phyloP scores from a whole-genome alignment of 1,140 invertebrate genomes.

The Pygmarrhopalites habei region DNA sequence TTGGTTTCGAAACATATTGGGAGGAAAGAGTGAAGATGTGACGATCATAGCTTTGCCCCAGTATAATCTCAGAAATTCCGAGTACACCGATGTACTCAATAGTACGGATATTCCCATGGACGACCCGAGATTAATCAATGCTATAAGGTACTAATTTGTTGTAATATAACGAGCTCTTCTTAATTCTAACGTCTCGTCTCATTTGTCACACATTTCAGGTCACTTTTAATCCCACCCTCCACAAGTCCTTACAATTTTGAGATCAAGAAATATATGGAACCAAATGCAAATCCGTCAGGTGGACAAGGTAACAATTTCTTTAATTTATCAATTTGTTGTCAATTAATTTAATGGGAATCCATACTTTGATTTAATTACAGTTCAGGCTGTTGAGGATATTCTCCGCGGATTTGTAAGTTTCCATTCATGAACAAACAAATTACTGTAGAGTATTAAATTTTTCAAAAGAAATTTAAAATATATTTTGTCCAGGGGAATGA shows the following conservation, averaged over 20 bases:
- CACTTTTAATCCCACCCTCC: background rate
- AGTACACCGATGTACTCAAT: background rate
- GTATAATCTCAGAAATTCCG: background rate
- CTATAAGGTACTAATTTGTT: background rate
- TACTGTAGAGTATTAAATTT: background rate
- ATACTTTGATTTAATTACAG: no score
- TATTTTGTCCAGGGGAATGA: slow-evolving; percentile 7
- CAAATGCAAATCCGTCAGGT: background rate
- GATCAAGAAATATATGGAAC: background rate
- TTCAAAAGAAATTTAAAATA: background rate
- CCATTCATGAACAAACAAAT: background rate
- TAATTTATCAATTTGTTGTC: no score
- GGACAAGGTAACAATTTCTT: no score
- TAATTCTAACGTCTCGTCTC: background rate
- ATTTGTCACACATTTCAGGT: background rate
- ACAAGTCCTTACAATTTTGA: background rate
- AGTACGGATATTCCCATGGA: slow-evolving; percentile 2
- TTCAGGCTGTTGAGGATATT: slow-evolving; percentile 2
- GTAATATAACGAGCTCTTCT: background rate
- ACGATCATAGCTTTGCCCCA: no score
- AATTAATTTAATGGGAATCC: no score
- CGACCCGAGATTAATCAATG: background rate
- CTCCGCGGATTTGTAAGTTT: slow-evolving; percentile 2
- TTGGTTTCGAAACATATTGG: no score
- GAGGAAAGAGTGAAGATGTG: no score